Base-by-base conservation (phyloP, 1,140 invertebrate genomes). In the Drosophila triauraria region DNA sequence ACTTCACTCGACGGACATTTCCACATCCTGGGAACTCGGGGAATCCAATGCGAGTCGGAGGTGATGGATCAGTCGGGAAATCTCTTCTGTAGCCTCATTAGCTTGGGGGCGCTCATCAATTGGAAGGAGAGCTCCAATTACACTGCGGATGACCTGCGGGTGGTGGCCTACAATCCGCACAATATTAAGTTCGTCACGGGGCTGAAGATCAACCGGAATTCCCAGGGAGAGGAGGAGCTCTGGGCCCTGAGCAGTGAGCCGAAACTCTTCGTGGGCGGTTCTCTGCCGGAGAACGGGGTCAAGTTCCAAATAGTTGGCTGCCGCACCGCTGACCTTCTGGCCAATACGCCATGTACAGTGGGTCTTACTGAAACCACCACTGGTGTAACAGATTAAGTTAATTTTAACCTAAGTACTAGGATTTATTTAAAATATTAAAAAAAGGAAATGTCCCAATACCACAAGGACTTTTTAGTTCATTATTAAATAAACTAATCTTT, bases 151-250 rank as follows among this genome's bases (percentile, higher is more conserved):
- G 81, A 78, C 27, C 71, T 88, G 38, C 62, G 62, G 8, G 84
- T 88, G 25, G 67, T 95, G 9, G 92, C 93, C 7, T 82, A 88
- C 5, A 93, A 95, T 78, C 81, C 82, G 1, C 86, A 94, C 5
- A 95, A 94, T 0, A 62, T 95, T 25, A 95, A 95, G 79, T 97
- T 96, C 79, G 93, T 95, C 2, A 96, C 95, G 68, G 96, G 96
- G 13, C 74, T 96, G 0, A 97, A 97, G 93, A 90, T 96, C 5
- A 92, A 95, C 17, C 94, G 92, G 4, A 94, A 95, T 50, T 84
- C 93, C 2, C 94, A 94, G 54, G 94, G 94, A 3, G 92, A 94
- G 47, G 92, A 84, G 56, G 83, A 87, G 56, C 61, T 87, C 12
- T 87, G 83, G 83, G 84, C 76, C 48, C 67, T 96, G 7, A 95